Evolutionary conservation across 1,140 invertebrate species (phyloP).

Genomic region (Bathynomus jamesi): DNA sequence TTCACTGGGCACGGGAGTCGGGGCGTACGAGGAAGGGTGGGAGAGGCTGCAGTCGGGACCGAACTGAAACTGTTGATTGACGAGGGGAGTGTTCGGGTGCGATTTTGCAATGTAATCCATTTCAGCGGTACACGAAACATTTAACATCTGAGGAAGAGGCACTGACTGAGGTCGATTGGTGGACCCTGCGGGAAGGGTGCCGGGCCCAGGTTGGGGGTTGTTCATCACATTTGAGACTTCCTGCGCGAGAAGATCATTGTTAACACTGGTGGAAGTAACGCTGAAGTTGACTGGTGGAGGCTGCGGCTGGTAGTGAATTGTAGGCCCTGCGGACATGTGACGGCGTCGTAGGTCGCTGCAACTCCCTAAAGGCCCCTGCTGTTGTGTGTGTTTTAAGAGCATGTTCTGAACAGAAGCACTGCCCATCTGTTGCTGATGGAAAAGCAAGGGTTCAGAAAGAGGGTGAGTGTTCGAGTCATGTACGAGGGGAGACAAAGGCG

Average conservation of each 20-base stretch:
- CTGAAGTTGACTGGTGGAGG: background rate
- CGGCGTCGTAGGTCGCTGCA: slow-evolving; percentile 35
- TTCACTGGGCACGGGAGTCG: slow-evolving; percentile 60
- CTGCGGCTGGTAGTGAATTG: slow-evolving; percentile 34
- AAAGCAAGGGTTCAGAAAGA: slow-evolving; percentile 12
- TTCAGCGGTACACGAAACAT: slow-evolving; percentile 11
- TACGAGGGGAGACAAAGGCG: slow-evolving; percentile 39
- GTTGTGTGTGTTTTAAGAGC: too few relatives aligned
- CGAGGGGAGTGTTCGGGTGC: slow-evolving; percentile 37
- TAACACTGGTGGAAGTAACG: slow-evolving; percentile 6
- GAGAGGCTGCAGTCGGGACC: slow-evolving; percentile 46
- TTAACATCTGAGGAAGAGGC: slow-evolving; percentile 56
- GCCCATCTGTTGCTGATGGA: slow-evolving; percentile 18
- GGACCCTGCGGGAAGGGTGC: slow-evolving; percentile 1
- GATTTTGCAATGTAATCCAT: slow-evolving; percentile 27
- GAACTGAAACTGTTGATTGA: slow-evolving; percentile 40
- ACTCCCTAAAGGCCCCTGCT: slow-evolving; percentile 3
- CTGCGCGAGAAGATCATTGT: slow-evolving; percentile 45
- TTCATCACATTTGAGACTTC: slow-evolving; percentile 52
- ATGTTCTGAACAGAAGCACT: background rate
- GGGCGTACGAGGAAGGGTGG: slow-evolving; percentile 56
- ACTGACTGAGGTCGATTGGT: slow-evolving; percentile 63
- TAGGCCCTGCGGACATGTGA: slow-evolving; percentile 39
- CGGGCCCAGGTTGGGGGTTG: slow-evolving; percentile 37
- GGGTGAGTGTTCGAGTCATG: slow-evolving; percentile 17